Evolutionary conservation across 2,113 vertebrate genomes (phyloP).

Genomic region (Lepus americanus): DNA sequence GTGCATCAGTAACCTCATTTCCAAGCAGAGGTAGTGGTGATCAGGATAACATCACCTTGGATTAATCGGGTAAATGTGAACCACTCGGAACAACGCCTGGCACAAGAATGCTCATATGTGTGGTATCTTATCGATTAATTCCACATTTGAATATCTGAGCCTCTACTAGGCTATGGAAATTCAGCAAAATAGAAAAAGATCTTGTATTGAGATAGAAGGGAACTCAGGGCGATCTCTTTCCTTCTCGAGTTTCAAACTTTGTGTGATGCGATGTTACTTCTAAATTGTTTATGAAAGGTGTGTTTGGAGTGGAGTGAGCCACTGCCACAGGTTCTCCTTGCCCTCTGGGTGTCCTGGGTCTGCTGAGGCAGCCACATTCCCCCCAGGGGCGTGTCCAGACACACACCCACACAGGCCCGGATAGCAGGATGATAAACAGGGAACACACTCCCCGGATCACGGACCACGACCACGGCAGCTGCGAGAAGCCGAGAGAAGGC

Average conservation of each 20-base stretch:
- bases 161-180: background rate
- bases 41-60: background rate
- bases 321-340: background rate
- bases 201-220: background rate
- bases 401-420: background rate
- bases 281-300: slow-evolving; percentile 61
- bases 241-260: slow-evolving; percentile 66
- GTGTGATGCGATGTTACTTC: background rate
- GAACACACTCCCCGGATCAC: background rate
- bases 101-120: background rate
- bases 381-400: slow-evolving; percentile 56
- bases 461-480: background rate
- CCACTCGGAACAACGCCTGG: background rate
- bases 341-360: slow-evolving; percentile 3
- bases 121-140: background rate
- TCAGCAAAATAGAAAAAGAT: slow-evolving; percentile 24
- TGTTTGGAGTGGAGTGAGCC: slow-evolving; percentile 29
- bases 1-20: background rate
- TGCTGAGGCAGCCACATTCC: background rate
- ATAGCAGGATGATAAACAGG: slow-evolving; percentile 1
- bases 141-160: background rate
- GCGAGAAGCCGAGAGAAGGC: background rate
- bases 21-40: background rate
- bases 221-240: background rate
- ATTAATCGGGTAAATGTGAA: background rate